Base-by-base conservation (phyloP, 30 jellyfish, hydroid and myxozoan genomes). In the Haliclystus octoradiatus region DNA sequence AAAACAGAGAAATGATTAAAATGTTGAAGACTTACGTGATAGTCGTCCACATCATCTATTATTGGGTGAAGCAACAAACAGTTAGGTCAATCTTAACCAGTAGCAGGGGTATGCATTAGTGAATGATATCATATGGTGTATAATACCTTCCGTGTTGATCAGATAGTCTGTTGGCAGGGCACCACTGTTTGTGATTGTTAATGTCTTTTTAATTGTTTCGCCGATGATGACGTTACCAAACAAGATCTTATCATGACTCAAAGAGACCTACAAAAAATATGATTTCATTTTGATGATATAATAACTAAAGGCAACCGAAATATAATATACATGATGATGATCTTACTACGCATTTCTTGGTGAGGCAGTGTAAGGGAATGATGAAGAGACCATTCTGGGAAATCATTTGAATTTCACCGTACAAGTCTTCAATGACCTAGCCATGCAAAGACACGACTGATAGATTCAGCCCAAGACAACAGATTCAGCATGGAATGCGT, bases 301-400 rank as follows among this genome's bases (percentile, higher is more conserved):
- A 19, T 40, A 19, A 40, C 57, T 5, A n/a, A n/a, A n/a, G n/a
- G n/a, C n/a, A n/a, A n/a, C n/a, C n/a, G n/a, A n/a, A n/a, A n/a
- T n/a, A n/a, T n/a, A n/a, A n/a, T n/a, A n/a, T n/a, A n/a, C n/a
- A 30, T 13, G 1, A 34, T 64, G 15, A 22, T 23, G 33, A 2
- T 32, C 74, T 12, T 67, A 90, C 99, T 94, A 79, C 88, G 34
- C 95, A 91, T 24, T 91, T 68, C 84, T 91, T 91, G 40, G 49
- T 77, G 57, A 83, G 81, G 72, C 95, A 77, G 31, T 91, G 81
- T 28, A 91, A 75, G 5, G 91, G 81, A 9, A 91, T 92, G 29
- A 84, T 61, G 63, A 91, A 91, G 1, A 82, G 80, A 9, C 99
- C 95, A 52, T 91, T 76, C 46, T 75, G 85, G 4, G 99, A 91